These are phyloP conservation scores for Tyto alba DNA, from an alignment of 2,113 vertebrate genomes.

Conservation along the genomic window DNA sequence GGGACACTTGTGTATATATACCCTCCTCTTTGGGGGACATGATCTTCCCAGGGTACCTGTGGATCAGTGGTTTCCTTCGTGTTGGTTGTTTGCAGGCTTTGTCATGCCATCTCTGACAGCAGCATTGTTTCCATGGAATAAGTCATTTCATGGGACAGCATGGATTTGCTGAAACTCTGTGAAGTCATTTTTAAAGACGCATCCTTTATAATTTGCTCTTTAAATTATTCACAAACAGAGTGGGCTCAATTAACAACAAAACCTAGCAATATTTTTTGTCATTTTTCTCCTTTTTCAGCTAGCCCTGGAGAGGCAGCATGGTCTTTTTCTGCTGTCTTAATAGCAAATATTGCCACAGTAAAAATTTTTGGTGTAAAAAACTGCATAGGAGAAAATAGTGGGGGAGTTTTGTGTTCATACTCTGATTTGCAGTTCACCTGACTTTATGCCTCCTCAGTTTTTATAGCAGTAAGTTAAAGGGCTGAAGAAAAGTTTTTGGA, in stretches of 20 bases:
- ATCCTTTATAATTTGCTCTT: background rate
- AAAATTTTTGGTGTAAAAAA: background rate
- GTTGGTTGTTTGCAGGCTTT: background rate
- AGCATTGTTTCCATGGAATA: background rate
- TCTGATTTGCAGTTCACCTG: background rate
- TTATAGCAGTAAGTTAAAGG: background rate
- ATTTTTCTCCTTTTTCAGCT: background rate
- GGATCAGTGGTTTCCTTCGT: background rate
- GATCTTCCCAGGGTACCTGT: background rate
- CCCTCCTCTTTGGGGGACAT: background rate
- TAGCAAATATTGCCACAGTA: background rate
- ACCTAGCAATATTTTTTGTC: background rate
- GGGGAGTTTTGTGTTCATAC: background rate
- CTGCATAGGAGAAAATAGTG: background rate
- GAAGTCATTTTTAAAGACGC: background rate
- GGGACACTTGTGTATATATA: rapidly evolving
- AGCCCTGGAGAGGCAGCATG: background rate
- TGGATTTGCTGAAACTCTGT: background rate
- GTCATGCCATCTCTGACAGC: background rate
- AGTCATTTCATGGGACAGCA: background rate
- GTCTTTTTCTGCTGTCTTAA: background rate
- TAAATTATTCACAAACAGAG: background rate
- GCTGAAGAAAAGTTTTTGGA: background rate
- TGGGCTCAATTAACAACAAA: background rate
- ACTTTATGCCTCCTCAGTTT: background rate